A percentile compares a stretch with the other conserved stretches of the same genome.
Conservation (phyloP, 2,113 vertebrate species). For the Chionodraco myersi region DNA sequence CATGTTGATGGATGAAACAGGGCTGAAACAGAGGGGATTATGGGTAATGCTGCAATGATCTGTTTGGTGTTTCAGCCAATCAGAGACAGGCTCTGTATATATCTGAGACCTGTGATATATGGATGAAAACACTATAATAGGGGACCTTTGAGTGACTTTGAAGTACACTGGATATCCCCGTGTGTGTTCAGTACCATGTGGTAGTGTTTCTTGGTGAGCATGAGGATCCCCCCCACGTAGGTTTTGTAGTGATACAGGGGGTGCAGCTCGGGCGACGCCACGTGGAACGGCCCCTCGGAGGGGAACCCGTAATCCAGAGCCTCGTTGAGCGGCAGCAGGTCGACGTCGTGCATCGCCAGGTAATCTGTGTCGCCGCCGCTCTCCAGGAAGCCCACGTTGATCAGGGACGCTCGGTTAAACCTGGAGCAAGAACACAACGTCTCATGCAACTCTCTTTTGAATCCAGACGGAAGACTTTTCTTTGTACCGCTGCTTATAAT, state of each 20-base stretch:
- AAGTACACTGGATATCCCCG: too few species aligned
- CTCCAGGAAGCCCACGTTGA: slow-evolving; percentile 95
- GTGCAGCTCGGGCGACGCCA: slow-evolving; percentile 96
- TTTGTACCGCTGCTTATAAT: too few species aligned
- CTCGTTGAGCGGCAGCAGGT: slow-evolving; percentile 94
- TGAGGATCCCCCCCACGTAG: slow-evolving; percentile 95
- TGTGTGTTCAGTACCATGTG: slow-evolving; percentile 79
- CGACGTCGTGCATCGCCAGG: slow-evolving; percentile 98
- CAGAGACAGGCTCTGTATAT: too few species aligned
- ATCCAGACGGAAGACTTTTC: too few species aligned
- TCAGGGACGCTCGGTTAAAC: slow-evolving; percentile 95
- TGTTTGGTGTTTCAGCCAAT: too few species aligned
- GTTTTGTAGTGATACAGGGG: slow-evolving; percentile 98
- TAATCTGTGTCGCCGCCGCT: slow-evolving; percentile 96
- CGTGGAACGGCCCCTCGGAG: slow-evolving; percentile 92
- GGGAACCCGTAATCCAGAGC: slow-evolving; percentile 95
- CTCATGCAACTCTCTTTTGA: too few species aligned
- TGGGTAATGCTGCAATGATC: too few species aligned
- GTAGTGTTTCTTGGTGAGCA: slow-evolving; percentile 96
- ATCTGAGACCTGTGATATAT: too few species aligned
- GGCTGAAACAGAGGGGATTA: too few species aligned
- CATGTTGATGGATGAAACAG: too few species aligned
- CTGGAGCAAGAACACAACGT: slow-evolving; percentile 71
- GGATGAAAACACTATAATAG: too few species aligned
- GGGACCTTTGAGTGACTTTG: too few species aligned